A percentile compares a stretch with the other conserved stretches of the same genome.
These are phyloP conservation scores for Chloropsis cyanopogon DNA, from an alignment of 2,113 vertebrate species.

Conservation along the genomic window DNA sequence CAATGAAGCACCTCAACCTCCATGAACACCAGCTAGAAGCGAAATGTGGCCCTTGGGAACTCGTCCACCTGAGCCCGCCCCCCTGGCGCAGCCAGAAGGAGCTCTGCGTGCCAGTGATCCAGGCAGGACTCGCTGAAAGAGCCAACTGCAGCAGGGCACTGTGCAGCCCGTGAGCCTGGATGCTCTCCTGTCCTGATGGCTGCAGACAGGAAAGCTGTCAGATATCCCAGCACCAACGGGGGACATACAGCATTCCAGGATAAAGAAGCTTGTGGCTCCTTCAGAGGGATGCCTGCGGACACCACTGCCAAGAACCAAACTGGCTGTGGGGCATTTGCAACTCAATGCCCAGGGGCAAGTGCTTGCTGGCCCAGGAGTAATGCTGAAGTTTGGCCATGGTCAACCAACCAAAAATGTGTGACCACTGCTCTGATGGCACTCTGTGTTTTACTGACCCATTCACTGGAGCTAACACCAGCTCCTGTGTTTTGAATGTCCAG, in stretches of 20 bases:
- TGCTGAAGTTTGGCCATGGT: background rate
- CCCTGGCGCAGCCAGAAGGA: background rate
- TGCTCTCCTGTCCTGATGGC: background rate
- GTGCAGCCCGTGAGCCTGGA: background rate
- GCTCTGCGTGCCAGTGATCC: rapidly evolving
- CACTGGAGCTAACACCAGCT: background rate
- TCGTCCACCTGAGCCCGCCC: rapidly evolving
- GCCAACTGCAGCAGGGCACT: background rate
- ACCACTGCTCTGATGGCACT: background rate
- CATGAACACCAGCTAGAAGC: background rate
- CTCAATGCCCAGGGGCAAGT: background rate
- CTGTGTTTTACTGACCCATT: background rate
- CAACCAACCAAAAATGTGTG: background rate
- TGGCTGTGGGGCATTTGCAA: background rate
- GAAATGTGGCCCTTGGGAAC: background rate
- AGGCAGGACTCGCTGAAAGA: background rate
- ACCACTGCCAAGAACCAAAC: rapidly evolving
- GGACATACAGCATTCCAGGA: background rate
- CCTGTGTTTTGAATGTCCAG: background rate
- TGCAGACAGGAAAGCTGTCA: background rate
- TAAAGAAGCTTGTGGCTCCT: background rate
- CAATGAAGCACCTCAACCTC: background rate
- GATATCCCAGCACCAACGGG: background rate
- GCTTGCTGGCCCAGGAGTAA: background rate
- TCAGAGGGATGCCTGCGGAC: background rate